These are phyloP conservation scores for Climacteris rufus DNA, from an alignment of 2,113 vertebrate genomes.

Conservation along the genomic window DNA sequence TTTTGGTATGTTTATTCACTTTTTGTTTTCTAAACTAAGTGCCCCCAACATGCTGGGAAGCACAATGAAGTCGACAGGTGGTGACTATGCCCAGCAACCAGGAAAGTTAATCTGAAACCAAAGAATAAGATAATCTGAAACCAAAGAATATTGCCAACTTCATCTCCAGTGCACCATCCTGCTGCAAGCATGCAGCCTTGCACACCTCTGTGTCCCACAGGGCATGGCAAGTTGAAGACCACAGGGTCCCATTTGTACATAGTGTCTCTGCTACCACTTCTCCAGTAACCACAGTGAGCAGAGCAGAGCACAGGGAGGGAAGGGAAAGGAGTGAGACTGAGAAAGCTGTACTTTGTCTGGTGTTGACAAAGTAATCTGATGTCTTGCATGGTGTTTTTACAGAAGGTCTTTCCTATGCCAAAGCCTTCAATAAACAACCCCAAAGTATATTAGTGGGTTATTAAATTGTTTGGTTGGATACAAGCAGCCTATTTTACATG, in stretches of 20 bases:
- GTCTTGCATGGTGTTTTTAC: fast-evolving
- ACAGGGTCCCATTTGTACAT: fast-evolving
- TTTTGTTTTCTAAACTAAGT: neutral
- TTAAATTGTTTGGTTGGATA: neutral
- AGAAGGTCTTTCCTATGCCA: neutral
- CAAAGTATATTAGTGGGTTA: neutral
- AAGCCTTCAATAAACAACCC: neutral
- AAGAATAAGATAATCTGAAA: neutral
- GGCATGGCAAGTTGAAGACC: fast-evolving
- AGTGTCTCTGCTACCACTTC: neutral
- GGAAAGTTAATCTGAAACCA: neutral
- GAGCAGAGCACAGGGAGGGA: neutral
- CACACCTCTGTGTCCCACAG: fast-evolving
- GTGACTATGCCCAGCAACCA: neutral
- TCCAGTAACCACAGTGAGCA: neutral
- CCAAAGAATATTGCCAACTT: fast-evolving
- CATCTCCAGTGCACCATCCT: fast-evolving
- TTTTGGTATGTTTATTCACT: neutral
- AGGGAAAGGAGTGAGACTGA: neutral
- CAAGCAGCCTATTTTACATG: neutral
- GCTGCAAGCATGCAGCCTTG: fast-evolving
- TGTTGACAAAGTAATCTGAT: neutral
- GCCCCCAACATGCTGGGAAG: fast-evolving
- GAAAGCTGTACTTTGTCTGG: neutral
- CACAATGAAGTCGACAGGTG: neutral